phyloP scores from a whole-genome alignment of 2,797 vertebrate genomes.

The Sphenopsis melanotis region DNA sequence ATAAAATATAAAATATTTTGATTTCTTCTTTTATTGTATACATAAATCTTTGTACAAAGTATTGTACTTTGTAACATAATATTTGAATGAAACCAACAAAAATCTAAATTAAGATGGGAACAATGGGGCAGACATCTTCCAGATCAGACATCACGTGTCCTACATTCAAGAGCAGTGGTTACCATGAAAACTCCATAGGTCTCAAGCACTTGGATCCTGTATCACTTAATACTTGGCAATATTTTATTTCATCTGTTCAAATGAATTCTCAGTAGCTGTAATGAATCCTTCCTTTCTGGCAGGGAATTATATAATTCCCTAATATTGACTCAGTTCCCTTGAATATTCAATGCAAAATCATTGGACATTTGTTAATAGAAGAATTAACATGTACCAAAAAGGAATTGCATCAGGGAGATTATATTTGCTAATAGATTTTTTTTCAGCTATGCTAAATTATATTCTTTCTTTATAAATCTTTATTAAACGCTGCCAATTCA shows the following conservation, averaged over 20 bases:
- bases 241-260: not conserved
- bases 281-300: not conserved
- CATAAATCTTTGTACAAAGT: not conserved
- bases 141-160: not conserved
- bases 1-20: not conserved
- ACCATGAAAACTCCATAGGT: not conserved
- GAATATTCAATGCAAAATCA: conserved; percentile 34
- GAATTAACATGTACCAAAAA: conserved; percentile 22
- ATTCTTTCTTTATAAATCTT: conserved; percentile 38
- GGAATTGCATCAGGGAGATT: conserved; percentile 23
- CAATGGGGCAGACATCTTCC: not conserved
- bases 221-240: not conserved
- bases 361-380: conserved; percentile 37
- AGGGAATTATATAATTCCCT: conserved; percentile 6
- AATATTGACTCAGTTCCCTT: conserved; percentile 40
- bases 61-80: not conserved
- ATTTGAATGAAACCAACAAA: not conserved
- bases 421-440: conserved; percentile 45
- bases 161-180: not conserved
- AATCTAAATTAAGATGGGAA: not conserved
- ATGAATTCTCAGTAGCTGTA: not conserved
- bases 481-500: conserved; percentile 7
- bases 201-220: not conserved
- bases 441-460: not conserved
- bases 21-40: not conserved